Evolutionary conservation across 2,797 vertebrate genomes (phyloP).

Genomic region (Corythornis leucogaster): DNA sequence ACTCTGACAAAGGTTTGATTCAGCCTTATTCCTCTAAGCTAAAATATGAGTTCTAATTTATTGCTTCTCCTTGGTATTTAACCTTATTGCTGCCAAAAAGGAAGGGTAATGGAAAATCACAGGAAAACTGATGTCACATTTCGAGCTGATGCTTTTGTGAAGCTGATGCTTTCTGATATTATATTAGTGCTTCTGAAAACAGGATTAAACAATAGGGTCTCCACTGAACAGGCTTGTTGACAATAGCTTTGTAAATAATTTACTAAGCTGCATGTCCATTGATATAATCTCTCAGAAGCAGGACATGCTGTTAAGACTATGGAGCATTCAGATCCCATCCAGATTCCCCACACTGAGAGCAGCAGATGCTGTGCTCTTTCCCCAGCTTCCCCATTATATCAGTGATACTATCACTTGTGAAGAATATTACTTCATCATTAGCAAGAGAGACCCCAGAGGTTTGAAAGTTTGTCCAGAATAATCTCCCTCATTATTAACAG

Average conservation of each 20-base stretch:
- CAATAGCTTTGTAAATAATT: not conserved
- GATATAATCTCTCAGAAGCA: not conserved
- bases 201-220: not conserved
- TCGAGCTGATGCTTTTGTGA: not conserved
- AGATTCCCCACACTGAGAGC: not conserved
- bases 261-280: not conserved
- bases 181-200: not conserved
- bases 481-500: not conserved
- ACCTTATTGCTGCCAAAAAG: not conserved
- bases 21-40: not conserved
- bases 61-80: not conserved
- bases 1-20: not conserved
- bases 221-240: not conserved
- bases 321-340: not conserved
- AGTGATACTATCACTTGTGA: not conserved
- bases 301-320: not conserved
- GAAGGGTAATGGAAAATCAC: not conserved
- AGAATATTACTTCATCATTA: not conserved
- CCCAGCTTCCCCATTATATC: not conserved
- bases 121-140: not conserved
- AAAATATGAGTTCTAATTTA: not conserved
- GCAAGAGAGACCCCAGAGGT: not conserved
- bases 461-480: not conserved
- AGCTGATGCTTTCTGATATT: not conserved
- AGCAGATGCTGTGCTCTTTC: not conserved